A percentile compares a stretch with the other conserved stretches of the same genome.
Evolutionary conservation across 2,113 vertebrate species (phyloP).

Genomic region (Dolichotis patagonum): DNA sequence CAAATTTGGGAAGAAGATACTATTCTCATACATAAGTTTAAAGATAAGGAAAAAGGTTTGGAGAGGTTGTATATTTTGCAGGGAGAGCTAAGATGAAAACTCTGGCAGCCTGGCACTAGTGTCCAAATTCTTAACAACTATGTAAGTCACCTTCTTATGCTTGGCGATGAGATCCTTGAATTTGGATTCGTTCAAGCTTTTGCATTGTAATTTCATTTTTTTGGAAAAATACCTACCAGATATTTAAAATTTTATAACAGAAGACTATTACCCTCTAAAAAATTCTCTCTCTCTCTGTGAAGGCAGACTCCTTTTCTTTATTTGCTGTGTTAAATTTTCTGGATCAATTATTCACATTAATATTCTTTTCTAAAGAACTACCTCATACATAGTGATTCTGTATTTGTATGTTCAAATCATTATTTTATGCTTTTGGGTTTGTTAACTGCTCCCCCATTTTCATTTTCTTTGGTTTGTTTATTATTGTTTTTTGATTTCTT

Average conservation of each 20-base stretch:
- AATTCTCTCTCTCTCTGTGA: not conserved
- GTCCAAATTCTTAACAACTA: not conserved
- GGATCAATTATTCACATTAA: not conserved
- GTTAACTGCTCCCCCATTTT: not conserved
- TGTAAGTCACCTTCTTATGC: not conserved
- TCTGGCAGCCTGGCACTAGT: not conserved
- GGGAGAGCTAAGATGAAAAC: not conserved
- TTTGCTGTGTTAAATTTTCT: not conserved
- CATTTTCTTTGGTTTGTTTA: conserved; percentile 37
- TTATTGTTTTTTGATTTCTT: conserved; percentile 52
- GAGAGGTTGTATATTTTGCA: not conserved
- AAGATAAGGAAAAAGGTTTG: not conserved
- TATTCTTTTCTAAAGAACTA: not conserved
- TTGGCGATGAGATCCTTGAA: not conserved
- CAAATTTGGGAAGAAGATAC: not conserved
- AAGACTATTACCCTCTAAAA: not conserved
- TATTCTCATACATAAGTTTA: not conserved
- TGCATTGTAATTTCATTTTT: not conserved
- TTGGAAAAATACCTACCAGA: not conserved
- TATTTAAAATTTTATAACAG: not conserved
- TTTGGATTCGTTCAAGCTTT: not conserved
- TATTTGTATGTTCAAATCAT: not conserved
- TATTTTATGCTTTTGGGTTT: conserved; percentile 38
- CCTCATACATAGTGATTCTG: not conserved
- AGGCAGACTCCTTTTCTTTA: not conserved